phyloP scores from a whole-genome alignment of 2,797 vertebrate genomes.

The Melanotaenia boesemani region DNA sequence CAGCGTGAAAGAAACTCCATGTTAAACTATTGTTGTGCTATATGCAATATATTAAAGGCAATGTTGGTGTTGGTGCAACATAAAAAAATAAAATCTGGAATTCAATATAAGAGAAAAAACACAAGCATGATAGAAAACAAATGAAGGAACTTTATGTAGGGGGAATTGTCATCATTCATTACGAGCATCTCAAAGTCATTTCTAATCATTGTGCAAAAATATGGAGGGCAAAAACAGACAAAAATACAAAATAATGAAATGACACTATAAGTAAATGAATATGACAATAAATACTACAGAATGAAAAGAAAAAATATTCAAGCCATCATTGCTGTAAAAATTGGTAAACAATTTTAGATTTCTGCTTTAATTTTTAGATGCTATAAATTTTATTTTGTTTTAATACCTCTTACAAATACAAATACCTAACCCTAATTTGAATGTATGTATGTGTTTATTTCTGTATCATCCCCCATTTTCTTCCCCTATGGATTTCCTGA shows the following conservation, averaged over 20 bases:
- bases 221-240: background rate
- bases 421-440: too few relatives aligned
- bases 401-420: too few relatives aligned
- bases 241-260: background rate
- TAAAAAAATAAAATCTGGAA: background rate
- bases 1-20: constrained; percentile 12
- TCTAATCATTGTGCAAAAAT: background rate
- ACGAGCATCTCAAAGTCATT: too few relatives aligned
- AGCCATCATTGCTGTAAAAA: background rate
- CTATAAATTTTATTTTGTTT: too few relatives aligned
- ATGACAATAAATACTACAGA: background rate
- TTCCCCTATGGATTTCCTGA: too few relatives aligned
- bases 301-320: background rate
- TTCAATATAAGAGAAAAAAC: background rate
- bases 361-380: too few relatives aligned
- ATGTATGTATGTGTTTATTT: too few relatives aligned
- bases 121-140: background rate
- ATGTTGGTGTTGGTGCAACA: background rate
- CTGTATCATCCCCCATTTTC: too few relatives aligned
- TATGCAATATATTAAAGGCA: background rate
- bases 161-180: background rate
- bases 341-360: too few relatives aligned
- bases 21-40: background rate
- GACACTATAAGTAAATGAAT: background rate
- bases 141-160: background rate